Conservation (phyloP, 1,140 invertebrate species). For the Eumaeus atala region DNA sequence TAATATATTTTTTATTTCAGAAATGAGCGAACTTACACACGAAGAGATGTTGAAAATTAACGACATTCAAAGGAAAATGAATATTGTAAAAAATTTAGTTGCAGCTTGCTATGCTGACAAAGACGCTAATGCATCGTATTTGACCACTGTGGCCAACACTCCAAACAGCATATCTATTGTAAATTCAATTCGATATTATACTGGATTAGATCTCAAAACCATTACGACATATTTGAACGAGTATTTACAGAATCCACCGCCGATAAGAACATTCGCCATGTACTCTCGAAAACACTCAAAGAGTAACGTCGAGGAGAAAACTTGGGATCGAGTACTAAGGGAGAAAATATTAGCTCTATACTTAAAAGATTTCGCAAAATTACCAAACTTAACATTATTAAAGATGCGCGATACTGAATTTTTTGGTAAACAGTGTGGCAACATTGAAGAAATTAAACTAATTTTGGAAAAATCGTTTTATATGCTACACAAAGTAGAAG, state of each 20-base stretch:
- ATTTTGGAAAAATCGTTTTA: neutral
- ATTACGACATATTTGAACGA: neutral
- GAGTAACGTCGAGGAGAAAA: too few species aligned
- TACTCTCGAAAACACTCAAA: neutral
- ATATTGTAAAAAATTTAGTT: slow-evolving; percentile 1
- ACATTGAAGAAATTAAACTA: neutral
- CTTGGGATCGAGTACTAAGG: too few species aligned
- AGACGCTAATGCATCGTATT: neutral
- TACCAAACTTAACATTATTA: too few species aligned
- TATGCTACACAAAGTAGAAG: neutral
- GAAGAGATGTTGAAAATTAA: slow-evolving; percentile 2
- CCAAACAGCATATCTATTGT: neutral
- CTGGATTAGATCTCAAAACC: neutral
- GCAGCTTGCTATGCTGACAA: neutral
- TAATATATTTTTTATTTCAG: slow-evolving; percentile 7
- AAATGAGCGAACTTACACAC: neutral
- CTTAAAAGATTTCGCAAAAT: too few species aligned
- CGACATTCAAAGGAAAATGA: slow-evolving; percentile 11
- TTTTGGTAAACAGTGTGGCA: too few species aligned
- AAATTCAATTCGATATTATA: neutral
- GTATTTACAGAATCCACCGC: neutral
- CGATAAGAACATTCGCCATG: neutral
- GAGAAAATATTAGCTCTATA: too few species aligned
- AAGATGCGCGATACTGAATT: too few species aligned
- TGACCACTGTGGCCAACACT: neutral